Base-by-base conservation (phyloP, 1,140 invertebrate genomes). In the Caenorhabditis remanei region DNA sequence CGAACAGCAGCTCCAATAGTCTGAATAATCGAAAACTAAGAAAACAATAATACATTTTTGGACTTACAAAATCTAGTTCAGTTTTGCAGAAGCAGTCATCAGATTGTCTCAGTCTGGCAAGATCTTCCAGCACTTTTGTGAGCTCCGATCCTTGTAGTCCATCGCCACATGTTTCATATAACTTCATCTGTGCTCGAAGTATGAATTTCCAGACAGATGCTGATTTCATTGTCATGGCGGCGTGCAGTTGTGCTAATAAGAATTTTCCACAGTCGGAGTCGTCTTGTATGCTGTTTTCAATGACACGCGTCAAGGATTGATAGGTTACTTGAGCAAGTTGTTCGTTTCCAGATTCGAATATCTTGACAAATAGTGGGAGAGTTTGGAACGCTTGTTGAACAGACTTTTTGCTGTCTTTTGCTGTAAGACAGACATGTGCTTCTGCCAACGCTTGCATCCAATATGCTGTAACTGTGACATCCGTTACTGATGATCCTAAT, bases 391-490 rank as follows among this genome's bases (percentile, higher is more conserved):
- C 50, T 56, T 87, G 58, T 41, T 46, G 56, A 86, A 58, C 40
- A n/a, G 65, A 87, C 43, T 87, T 88, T 16, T 75, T 53, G 9
- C 83, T 55, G 48, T 90, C 87, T 85, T 88, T 90, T 8, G 87
- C 71, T 8, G 90, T 61, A 8, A 90, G 56, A 67, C 90, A 90
- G 11, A 91, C 86, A 48, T 90, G 90, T 8, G 90, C 87, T 85
- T 90, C 90, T 14, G 86, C 71, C 7, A 90, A 40, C 3, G 90
- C 90, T 85, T 90, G 90, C 85, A 90, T 90, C 90, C 90, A 90
- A 56, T 90, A 90, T 5, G 90, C 90, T 84, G 75, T 89, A 9
- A 90, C 90, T 19, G 90, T 84, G 2, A 90, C 87, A 71, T 90
- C 90, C n/a, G 83, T 67, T 7, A 85, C 61, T 13, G 88, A 75